These are phyloP conservation scores for Falco rusticolus DNA, from an alignment of 2,797 vertebrate species.

Conservation along the genomic window DNA sequence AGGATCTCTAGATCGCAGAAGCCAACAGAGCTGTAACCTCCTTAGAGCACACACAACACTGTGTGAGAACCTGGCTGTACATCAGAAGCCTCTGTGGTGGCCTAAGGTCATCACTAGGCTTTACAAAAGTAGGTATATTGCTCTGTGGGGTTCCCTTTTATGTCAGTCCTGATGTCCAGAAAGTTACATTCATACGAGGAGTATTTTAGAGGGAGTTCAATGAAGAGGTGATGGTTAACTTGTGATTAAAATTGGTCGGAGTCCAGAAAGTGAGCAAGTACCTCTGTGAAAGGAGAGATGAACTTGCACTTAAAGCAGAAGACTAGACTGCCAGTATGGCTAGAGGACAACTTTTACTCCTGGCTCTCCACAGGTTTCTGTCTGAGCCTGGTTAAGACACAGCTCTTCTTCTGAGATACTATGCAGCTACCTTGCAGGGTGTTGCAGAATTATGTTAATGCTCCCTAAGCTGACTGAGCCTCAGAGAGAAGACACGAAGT, in stretches of 20 bases:
- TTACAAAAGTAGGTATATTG: neutral
- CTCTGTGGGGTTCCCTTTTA: neutral
- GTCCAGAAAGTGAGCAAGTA: rapidly evolving
- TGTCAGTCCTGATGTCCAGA: neutral
- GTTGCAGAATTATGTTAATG: neutral
- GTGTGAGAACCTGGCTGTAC: neutral
- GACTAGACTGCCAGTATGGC: neutral
- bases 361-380: neutral
- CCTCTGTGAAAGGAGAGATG: neutral
- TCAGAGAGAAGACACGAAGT: neutral
- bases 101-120: neutral
- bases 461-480: neutral
- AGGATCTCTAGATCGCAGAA: neutral
- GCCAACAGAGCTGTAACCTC: rapidly evolving
- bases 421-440: neutral
- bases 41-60: neutral
- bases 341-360: neutral
- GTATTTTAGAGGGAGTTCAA: neutral
- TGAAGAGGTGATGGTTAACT: neutral
- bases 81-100: neutral
- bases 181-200: neutral
- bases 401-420: neutral
- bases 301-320: neutral
- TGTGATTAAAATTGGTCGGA: neutral
- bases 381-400: neutral